Percentiles rank a stretch among this genome's conserved stretches.
phyloP scores from a whole-genome alignment of 2,797 vertebrate species.

The Silurus aristotelis region DNA sequence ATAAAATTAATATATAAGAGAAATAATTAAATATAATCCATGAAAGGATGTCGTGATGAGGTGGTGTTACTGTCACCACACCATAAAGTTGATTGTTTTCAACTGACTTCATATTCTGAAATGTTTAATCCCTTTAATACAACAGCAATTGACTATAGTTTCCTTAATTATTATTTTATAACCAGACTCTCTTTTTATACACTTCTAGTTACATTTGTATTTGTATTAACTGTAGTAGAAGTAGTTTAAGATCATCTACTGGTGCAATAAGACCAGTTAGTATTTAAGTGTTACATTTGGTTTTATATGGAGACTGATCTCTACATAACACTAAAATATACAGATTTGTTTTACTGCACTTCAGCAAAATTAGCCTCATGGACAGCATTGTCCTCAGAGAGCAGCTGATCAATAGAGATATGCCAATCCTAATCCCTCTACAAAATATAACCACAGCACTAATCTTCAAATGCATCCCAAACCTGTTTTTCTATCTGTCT shows the following conservation, averaged over 20 bases:
- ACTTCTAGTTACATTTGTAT: background rate
- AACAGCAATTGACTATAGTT: background rate
- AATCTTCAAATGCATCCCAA: constrained; percentile 62
- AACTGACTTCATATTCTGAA: background rate
- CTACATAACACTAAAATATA: background rate
- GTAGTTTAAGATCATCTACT: background rate
- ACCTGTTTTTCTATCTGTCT: constrained; percentile 50
- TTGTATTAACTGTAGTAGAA: background rate
- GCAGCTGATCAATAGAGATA: constrained; percentile 77
- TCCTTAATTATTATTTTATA: background rate
- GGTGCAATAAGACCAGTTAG: background rate
- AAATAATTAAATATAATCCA: background rate
- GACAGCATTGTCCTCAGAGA: constrained; percentile 71
- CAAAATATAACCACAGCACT: constrained; percentile 49
- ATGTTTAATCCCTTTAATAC: background rate
- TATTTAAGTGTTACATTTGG: background rate
- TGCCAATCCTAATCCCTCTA: constrained; percentile 75
- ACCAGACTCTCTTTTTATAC: background rate
- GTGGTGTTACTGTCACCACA: too few relatives aligned
- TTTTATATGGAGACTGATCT: constrained; percentile 3
- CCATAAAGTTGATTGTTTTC: background rate
- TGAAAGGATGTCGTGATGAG: background rate
- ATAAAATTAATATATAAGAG: too few relatives aligned
- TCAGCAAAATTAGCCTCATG: constrained; percentile 57
- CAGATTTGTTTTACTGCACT: background rate